These are phyloP conservation scores for Mesorhabditis belari DNA, from an alignment of 2,888 invertebrate genomes.

Conservation along the genomic window DNA sequence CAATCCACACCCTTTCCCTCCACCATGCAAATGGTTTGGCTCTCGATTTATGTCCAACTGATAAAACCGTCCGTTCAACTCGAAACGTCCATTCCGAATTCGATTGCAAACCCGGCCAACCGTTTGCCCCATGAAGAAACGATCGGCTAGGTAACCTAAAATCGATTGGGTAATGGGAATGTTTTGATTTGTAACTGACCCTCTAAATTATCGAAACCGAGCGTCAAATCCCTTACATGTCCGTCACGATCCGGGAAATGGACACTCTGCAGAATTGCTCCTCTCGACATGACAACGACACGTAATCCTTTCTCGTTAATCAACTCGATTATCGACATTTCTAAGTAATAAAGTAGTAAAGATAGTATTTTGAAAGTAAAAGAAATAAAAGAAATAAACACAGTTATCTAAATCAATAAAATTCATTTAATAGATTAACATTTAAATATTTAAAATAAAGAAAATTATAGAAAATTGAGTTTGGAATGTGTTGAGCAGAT, in stretches of 20 bases:
- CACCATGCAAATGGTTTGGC: slow-evolving; percentile 28
- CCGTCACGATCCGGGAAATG: slow-evolving; percentile 9
- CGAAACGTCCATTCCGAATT: slow-evolving; percentile 20
- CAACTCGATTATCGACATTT: slow-evolving; percentile 19
- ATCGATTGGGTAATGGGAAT: not conserved
- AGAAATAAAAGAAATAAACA: no score
- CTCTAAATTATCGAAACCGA: slow-evolving; percentile 14
- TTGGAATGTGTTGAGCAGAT: no score
- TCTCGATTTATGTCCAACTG: slow-evolving; percentile 17
- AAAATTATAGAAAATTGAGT: no score
- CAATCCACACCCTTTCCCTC: slow-evolving; percentile 18
- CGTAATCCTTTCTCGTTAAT: slow-evolving; percentile 21
- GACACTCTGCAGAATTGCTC: slow-evolving; percentile 11
- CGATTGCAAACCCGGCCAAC: slow-evolving; percentile 37
- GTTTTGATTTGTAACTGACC: slow-evolving; percentile 9
- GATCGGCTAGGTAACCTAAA: slow-evolving; percentile 27
- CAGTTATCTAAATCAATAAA: no score
- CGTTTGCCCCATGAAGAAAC: slow-evolving; percentile 27
- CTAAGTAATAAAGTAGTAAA: no score
- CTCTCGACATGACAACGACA: slow-evolving; percentile 9
- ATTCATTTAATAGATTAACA: no score
- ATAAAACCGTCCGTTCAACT: slow-evolving; percentile 19
- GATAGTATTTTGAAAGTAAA: no score
- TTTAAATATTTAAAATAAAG: no score
- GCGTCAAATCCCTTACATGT: slow-evolving; percentile 6